Conservation (phyloP, 2,888 invertebrate species). For the Phortica okadai region DNA sequence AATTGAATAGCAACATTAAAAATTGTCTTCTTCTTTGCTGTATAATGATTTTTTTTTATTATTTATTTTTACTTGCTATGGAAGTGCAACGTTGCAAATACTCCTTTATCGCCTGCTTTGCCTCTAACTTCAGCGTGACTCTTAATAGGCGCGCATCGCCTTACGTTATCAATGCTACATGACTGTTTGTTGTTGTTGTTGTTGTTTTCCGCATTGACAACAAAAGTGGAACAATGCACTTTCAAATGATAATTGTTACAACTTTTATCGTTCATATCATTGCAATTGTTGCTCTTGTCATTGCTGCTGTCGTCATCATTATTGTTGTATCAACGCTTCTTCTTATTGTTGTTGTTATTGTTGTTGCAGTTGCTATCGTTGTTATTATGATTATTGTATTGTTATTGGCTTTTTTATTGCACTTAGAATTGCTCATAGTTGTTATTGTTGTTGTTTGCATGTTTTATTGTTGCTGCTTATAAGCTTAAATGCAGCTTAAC, state of each 20-base stretch:
- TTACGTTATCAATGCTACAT: too few species aligned
- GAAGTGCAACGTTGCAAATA: not conserved
- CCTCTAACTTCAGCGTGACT: too few species aligned
- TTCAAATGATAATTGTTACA: slow-evolving; percentile 70
- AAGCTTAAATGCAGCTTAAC: slow-evolving; percentile 27
- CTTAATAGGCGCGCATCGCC: too few species aligned
- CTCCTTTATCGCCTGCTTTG: not conserved
- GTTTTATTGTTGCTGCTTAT: slow-evolving; percentile 23
- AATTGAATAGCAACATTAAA: too few species aligned
- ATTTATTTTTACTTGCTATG: not conserved
- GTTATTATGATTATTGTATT: slow-evolving; percentile 61
- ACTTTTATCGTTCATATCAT: slow-evolving; percentile 67
- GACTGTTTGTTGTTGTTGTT: slow-evolving; percentile 33
- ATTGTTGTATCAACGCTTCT: slow-evolving; percentile 25
- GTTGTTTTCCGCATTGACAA: slow-evolving; percentile 48
- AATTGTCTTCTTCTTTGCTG: not conserved
- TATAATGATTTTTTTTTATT: too few species aligned
- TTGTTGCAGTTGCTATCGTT: slow-evolving; percentile 53
- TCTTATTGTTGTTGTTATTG: slow-evolving; percentile 37
- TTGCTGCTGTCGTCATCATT: slow-evolving; percentile 33
- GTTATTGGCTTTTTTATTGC: slow-evolving; percentile 64
- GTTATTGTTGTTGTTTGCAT: slow-evolving; percentile 20
- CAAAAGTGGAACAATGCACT: slow-evolving; percentile 67
- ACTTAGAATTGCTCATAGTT: slow-evolving; percentile 53
- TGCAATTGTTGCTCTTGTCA: slow-evolving; percentile 56